Evolutionary conservation across 2,797 vertebrate genomes (phyloP).

Genomic region (Liparis tanakae): DNA sequence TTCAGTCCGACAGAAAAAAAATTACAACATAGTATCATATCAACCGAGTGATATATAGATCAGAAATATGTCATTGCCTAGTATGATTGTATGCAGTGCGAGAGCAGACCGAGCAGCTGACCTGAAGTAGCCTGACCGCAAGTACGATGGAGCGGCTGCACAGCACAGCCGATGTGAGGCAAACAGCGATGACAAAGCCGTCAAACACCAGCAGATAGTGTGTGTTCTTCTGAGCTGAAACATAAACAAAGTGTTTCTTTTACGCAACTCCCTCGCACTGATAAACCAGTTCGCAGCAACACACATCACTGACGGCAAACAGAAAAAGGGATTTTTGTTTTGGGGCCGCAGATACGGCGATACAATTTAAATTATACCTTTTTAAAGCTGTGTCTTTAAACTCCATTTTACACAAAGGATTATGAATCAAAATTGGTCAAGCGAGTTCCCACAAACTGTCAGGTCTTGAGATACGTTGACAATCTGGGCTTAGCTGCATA

Average conservation of each 20-base stretch:
- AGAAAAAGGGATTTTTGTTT: background rate
- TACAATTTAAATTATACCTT: background rate
- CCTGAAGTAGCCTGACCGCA: slow-evolving; percentile 89
- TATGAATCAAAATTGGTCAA: background rate
- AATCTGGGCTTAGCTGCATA: background rate
- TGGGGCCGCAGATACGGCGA: background rate
- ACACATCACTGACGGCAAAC: slow-evolving; percentile 23
- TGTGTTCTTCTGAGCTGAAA: slow-evolving; percentile 90
- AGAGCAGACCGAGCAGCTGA: slow-evolving; percentile 61
- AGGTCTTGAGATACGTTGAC: background rate
- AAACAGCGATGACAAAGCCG: slow-evolving; percentile 90
- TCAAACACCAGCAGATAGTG: slow-evolving; percentile 93
- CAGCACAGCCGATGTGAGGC: slow-evolving; percentile 90
- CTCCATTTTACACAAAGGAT: background rate
- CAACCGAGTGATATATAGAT: background rate
- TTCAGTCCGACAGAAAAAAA: background rate
- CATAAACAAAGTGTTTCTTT: slow-evolving; percentile 49
- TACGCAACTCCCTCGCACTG: slow-evolving; percentile 32
- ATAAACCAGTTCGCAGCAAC: slow-evolving; percentile 30
- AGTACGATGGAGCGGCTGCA: slow-evolving; percentile 93
- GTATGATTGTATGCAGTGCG: background rate
- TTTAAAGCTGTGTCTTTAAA: background rate
- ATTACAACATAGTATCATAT: background rate
- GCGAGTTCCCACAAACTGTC: background rate
- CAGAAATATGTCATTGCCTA: background rate